Conservation (phyloP, 2,113 vertebrate genomes). For the Phyllopteryx taeniolatus region DNA sequence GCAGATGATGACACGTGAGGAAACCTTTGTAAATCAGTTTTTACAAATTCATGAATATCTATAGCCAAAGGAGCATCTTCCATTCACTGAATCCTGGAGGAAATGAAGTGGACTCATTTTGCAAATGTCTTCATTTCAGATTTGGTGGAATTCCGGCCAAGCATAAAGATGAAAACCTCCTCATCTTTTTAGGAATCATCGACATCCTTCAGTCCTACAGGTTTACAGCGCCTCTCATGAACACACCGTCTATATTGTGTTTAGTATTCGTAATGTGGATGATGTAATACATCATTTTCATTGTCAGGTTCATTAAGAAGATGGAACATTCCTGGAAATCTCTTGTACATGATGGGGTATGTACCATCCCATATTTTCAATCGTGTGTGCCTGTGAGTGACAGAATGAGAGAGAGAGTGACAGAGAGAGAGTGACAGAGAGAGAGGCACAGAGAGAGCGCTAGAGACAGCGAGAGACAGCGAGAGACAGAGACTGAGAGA, state of each 20-base stretch:
- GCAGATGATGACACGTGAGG: conserved; percentile 85
- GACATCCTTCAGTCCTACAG: conserved; percentile 97
- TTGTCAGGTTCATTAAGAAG: conserved; percentile 89
- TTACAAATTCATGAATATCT: not conserved
- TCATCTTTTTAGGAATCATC: conserved; percentile 95
- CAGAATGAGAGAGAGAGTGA: too few relatives aligned
- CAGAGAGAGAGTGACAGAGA: not conserved
- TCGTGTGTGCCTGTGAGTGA: too few relatives aligned
- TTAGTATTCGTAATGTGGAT: not conserved
- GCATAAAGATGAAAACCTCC: conserved; percentile 88
- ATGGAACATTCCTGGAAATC: conserved; percentile 98
- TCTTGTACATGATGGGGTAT: conserved; percentile 90
- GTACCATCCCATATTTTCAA: conserved; percentile 22
- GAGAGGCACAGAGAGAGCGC: too few relatives aligned
- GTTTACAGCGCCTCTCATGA: conserved; percentile 52
- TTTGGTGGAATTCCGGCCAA: conserved; percentile 96
- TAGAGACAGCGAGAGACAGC: too few relatives aligned
- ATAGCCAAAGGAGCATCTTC: too few relatives aligned
- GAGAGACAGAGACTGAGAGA: too few relatives aligned
- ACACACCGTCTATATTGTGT: not conserved
- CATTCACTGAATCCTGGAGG: not conserved
- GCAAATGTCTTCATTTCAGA: conserved; percentile 62
- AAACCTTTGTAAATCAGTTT: not conserved
- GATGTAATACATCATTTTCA: not conserved
- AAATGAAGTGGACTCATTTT: not conserved